Base-by-base conservation (phyloP, 2,888 invertebrate species). In the Diarsia mendica region DNA sequence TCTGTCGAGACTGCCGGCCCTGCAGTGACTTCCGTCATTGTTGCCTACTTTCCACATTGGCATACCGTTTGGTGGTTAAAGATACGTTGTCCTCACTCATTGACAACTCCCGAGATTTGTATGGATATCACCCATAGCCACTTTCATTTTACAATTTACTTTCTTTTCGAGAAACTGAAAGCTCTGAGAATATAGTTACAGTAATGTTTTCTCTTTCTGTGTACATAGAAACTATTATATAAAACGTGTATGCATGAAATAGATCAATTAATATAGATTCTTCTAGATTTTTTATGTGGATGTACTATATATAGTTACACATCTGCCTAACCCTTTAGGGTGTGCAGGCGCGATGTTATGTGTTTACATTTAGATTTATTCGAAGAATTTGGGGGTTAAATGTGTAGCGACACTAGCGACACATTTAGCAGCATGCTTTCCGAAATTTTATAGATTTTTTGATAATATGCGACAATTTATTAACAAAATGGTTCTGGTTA, bases 111-210 rank as follows among this genome's bases (percentile, higher is more conserved):
- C 33, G 55, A 10, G 11, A 39, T 48, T 51, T 46, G n/a, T 58
- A 53, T 51, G 13, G 15, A 67, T 13, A 33, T 55, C 67, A 72
- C 53, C 49, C 33, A 63, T 39, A 74, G 28, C 20, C 20, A 70
- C 70, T 80, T 76, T 67, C 70, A 58, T 18, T 83, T 77, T 18
- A 72, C 33, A 46, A 51, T 72, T 46, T 18, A 76, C 60, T 66
- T 60, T 72, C 5, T 72, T 74, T 82, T 74, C 39, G 83, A 84
- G 85, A 85, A 89, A 87, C 87, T 89, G 87, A 85, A 86, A 88
- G 85, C 69, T 68, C 49, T 71, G 91, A 90, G 91, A 90, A 73
- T 89, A 90, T 90, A 91, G 92, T 90, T 93, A 91, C 92, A 93
- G 93, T 93, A 88, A 90, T 88, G 63, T 81, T 75, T 87, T 84